phyloP scores from a whole-genome alignment of 2,888 invertebrate genomes.

The Leptothorax acervorum region DNA sequence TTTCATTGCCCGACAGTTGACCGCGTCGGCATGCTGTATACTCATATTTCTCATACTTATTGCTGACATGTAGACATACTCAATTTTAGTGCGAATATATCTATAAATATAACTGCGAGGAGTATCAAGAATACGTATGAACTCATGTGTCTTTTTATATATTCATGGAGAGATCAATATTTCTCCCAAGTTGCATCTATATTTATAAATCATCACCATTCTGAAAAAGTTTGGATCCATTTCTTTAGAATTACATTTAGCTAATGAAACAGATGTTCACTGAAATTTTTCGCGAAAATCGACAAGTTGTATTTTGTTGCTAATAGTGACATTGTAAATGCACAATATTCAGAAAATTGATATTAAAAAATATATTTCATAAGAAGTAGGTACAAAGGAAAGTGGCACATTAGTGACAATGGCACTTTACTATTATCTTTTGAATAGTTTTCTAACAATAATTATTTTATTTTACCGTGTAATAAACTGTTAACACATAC shows the following conservation, averaged over 20 bases:
- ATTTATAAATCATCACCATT: slow-evolving; percentile 43
- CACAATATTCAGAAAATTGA: neutral
- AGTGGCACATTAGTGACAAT: neutral
- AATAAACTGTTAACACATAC: neutral
- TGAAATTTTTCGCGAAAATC: neutral
- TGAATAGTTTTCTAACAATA: neutral
- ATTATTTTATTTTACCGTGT: neutral
- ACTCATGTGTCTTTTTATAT: slow-evolving; percentile 34
- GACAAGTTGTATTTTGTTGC: neutral
- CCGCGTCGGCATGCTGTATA: slow-evolving; percentile 44
- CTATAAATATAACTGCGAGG: slow-evolving; percentile 37
- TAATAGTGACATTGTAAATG: neutral
- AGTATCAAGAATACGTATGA: slow-evolving; percentile 39
- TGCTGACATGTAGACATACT: slow-evolving; percentile 42
- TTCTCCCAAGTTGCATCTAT: slow-evolving; percentile 39
- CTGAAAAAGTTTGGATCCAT: neutral
- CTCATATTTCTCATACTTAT: slow-evolving; percentile 42
- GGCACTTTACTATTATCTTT: neutral
- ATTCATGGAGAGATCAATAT: slow-evolving; percentile 47
- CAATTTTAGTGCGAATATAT: slow-evolving; percentile 50
- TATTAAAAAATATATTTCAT: neutral
- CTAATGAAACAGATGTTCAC: slow-evolving; percentile 8
- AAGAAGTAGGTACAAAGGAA: neutral
- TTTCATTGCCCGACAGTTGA: slow-evolving; percentile 63
- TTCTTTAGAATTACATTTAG: slow-evolving; percentile 15